Evolutionary conservation across 1,140 invertebrate genomes (phyloP).

Genomic region (Drosophila bifasciata): DNA sequence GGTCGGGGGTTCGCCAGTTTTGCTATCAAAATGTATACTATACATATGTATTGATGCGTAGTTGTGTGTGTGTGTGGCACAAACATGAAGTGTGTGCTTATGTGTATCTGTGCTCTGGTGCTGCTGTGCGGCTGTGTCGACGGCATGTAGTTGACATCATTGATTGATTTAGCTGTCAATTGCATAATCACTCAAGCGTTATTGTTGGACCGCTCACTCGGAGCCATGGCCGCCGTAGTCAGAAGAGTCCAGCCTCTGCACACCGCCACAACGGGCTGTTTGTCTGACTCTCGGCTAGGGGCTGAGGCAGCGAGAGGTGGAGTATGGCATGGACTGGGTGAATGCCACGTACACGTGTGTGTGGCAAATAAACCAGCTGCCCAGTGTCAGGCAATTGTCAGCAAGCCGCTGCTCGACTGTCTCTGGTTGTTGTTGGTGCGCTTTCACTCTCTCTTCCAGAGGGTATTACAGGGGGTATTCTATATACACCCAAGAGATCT

Average conservation of each 20-base stretch:
- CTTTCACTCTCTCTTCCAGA: too few relatives aligned
- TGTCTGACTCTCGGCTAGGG: slow-evolving; percentile 60
- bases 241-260: slow-evolving; percentile 2
- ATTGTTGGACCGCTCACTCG: slow-evolving; percentile 73
- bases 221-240: slow-evolving; percentile 27
- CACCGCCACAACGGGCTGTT: slow-evolving; percentile 33
- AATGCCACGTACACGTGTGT: slow-evolving; percentile 53
- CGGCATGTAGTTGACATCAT: slow-evolving; percentile 83
- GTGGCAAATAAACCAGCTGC: slow-evolving; percentile 73
- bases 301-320: slow-evolving; percentile 17
- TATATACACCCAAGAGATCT: too few relatives aligned
- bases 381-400: slow-evolving; percentile 78
- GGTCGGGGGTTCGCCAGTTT: slow-evolving; percentile 47
- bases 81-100: slow-evolving; percentile 20
- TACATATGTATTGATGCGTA: slow-evolving; percentile 42
- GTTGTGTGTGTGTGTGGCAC: slow-evolving; percentile 14
- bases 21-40: slow-evolving; percentile 35
- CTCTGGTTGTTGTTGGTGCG: slow-evolving; percentile 5
- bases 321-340: neutral
- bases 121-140: slow-evolving; percentile 39
- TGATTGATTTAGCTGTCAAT: slow-evolving; percentile 84
- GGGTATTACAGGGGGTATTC: too few relatives aligned
- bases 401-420: slow-evolving; percentile 29
- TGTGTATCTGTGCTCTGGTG: slow-evolving; percentile 9
- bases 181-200: slow-evolving; percentile 84